Evolutionary conservation across 2,113 vertebrate genomes (phyloP).

Genomic region (Chrysemys picta): DNA sequence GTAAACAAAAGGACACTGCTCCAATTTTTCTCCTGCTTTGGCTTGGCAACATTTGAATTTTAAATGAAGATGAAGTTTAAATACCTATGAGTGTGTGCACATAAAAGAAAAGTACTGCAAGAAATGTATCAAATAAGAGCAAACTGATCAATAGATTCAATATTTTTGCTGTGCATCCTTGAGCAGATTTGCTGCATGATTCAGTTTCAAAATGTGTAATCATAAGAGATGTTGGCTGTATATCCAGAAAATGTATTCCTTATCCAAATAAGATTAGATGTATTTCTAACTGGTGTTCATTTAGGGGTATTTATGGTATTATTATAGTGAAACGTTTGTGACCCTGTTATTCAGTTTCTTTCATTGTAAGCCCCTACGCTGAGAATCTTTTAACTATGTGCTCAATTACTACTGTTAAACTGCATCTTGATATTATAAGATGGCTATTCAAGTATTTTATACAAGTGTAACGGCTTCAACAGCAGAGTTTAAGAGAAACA

Average conservation of each 20-base stretch:
- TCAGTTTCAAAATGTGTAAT: neutral
- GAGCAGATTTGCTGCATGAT: neutral
- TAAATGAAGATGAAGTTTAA: neutral
- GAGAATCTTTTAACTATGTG: neutral
- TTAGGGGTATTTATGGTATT: neutral
- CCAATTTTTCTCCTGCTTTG: neutral
- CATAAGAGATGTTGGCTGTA: neutral
- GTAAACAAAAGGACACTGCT: neutral
- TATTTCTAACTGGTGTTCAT: neutral
- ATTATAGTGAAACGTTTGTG: neutral
- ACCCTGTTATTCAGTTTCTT: neutral
- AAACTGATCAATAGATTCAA: neutral
- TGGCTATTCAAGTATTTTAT: neutral
- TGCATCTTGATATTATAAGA: neutral
- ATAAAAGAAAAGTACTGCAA: neutral
- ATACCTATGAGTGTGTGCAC: neutral
- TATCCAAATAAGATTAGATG: neutral
- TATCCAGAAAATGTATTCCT: neutral
- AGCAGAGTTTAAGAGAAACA: neutral
- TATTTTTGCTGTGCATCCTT: neutral
- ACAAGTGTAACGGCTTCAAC: neutral
- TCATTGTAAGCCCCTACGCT: neutral
- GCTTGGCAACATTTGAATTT: neutral
- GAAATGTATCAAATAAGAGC: neutral
- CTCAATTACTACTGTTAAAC: neutral